Percentiles rank a stretch among this genome's conserved stretches.
These are phyloP conservation scores for Eublepharis macularius DNA, from an alignment of 2,113 vertebrate genomes.

Conservation along the genomic window DNA sequence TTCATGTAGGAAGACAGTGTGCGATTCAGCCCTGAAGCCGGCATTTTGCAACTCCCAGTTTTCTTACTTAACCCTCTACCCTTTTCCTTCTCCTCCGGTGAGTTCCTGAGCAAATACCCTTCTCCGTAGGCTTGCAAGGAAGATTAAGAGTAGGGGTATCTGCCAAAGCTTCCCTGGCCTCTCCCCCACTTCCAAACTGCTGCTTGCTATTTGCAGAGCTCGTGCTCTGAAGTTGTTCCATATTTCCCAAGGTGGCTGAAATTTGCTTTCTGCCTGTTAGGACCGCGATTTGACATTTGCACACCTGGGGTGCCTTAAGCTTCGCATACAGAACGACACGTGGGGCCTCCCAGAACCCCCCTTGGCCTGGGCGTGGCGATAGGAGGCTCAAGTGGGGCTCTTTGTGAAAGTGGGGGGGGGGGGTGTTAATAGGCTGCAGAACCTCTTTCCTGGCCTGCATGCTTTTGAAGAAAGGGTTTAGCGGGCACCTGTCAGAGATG, in stretches of 20 bases:
- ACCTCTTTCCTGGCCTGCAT: background rate
- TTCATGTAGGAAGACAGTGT: background rate
- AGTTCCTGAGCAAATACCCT: conserved; percentile 32
- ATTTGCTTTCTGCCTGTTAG: conserved; percentile 68
- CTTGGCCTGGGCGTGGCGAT: background rate
- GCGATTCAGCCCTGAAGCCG: conserved; percentile 34
- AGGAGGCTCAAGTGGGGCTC: conserved; percentile 7
- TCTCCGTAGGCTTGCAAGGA: conserved; percentile 3
- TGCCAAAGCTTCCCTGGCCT: conserved; percentile 21
- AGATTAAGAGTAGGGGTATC: conserved; percentile 42
- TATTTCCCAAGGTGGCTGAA: conserved; percentile 74
- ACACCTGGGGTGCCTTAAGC: conserved; percentile 75
- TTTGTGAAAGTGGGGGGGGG: background rate
- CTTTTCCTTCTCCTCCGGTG: background rate
- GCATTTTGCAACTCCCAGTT: conserved; percentile 24
- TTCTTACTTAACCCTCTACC: background rate
- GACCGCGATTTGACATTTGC: conserved; percentile 78
- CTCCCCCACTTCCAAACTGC: conserved; percentile 31
- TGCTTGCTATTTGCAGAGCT: conserved; percentile 76
- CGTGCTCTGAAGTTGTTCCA: conserved; percentile 66
- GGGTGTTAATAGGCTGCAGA: background rate
- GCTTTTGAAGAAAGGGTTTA: background rate
- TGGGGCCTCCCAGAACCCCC: background rate
- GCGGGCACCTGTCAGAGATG: background rate
- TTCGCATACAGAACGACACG: conserved; percentile 38